Conservation (phyloP, 2,797 vertebrate species). For the Urosaurus nigricauda region DNA sequence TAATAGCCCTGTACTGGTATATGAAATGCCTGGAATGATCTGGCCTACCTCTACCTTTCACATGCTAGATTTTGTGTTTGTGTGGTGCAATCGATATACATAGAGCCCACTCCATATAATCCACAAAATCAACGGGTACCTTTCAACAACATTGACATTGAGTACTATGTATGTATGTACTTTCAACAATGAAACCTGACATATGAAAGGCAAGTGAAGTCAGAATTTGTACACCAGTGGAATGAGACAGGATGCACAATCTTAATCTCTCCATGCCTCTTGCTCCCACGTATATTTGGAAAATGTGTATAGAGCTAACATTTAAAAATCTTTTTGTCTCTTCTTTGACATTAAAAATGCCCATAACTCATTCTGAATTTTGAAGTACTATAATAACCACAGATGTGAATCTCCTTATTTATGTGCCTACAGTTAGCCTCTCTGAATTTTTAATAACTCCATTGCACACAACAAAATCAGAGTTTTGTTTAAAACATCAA, state of each 20-base stretch:
- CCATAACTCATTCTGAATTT: neutral
- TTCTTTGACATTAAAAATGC: neutral
- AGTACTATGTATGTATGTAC: neutral
- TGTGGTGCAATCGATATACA: neutral
- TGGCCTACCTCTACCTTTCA: neutral
- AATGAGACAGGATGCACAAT: neutral
- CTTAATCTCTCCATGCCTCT: too few species aligned
- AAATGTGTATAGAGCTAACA: too few species aligned
- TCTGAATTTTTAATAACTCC: neutral
- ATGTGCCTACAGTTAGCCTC: neutral
- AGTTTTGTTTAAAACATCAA: neutral
- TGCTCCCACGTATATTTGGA: neutral
- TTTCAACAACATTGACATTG: neutral
- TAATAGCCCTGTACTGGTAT: neutral
- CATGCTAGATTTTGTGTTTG: neutral
- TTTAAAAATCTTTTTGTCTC: too few species aligned
- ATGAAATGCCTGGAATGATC: neutral
- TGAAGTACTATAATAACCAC: neutral
- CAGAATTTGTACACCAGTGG: neutral
- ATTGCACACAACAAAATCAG: neutral
- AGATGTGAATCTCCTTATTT: neutral
- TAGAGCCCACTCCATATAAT: neutral
- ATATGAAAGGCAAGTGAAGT: neutral
- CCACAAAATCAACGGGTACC: neutral
- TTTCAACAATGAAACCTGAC: neutral